A percentile compares a stretch with the other conserved stretches of the same genome.
Conservation (phyloP, 2,797 vertebrate species). For the Knipowitschia caucasica region DNA sequence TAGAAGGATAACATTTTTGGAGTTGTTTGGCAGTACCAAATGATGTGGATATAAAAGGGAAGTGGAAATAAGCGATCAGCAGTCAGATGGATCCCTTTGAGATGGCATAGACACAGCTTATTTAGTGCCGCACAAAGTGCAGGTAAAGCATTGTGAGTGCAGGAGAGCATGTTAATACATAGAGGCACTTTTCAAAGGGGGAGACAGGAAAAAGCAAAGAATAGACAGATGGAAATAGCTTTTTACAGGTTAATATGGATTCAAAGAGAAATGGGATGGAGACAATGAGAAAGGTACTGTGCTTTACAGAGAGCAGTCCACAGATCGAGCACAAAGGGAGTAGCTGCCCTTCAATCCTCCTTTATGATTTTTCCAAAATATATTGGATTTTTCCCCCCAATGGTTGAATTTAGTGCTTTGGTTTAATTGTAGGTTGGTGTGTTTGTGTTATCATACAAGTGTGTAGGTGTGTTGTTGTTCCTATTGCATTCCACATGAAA, state of each 20-base stretch:
- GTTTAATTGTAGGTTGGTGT: constrained; percentile 13
- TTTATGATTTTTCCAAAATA: constrained; percentile 13
- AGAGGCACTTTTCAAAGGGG: constrained; percentile 45
- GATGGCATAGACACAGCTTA: constrained; percentile 30
- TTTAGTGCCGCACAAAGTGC: constrained; percentile 45
- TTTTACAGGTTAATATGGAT: constrained; percentile 55
- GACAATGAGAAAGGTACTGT: constrained; percentile 26
- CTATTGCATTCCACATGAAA: constrained; percentile 56
- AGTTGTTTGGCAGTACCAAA: constrained; percentile 39
- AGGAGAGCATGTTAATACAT: constrained; percentile 48
- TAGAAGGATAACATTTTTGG: constrained; percentile 25
- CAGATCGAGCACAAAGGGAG: constrained; percentile 24
- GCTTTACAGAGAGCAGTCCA: constrained; percentile 11
- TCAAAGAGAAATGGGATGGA: constrained; percentile 28
- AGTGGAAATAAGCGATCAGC: constrained; percentile 32
- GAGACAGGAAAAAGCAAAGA: constrained; percentile 40
- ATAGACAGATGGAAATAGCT: constrained; percentile 51
- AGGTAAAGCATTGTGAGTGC: constrained; percentile 35
- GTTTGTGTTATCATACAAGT: constrained; percentile 8
- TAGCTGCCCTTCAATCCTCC: constrained; percentile 10
- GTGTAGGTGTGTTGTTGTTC: constrained; percentile 21
- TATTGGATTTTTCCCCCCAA: constrained; percentile 20
- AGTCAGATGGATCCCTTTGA: constrained; percentile 36
- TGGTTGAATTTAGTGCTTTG: constrained; percentile 31
- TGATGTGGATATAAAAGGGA: constrained; percentile 28